These are phyloP conservation scores for Ceratitis capitata DNA, from an alignment of 1,140 invertebrate genomes.

Conservation along the genomic window DNA sequence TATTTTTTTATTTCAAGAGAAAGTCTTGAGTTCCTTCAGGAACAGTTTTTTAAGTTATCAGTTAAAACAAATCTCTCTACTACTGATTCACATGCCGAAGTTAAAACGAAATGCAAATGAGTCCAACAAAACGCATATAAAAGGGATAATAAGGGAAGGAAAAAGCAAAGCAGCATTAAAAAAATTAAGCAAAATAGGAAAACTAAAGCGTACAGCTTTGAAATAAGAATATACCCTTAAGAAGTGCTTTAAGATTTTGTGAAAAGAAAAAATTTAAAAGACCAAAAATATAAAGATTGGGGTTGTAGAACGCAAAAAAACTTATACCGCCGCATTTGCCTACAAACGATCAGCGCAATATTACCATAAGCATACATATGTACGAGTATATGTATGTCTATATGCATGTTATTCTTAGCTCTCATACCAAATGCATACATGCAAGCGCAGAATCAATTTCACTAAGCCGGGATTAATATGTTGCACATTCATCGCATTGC, in stretches of 20 bases:
- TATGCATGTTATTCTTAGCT: too few species aligned
- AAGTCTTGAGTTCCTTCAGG: too few species aligned
- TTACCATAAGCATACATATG: neutral
- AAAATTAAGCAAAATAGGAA: neutral
- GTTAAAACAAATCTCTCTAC: too few species aligned
- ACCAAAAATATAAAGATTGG: neutral
- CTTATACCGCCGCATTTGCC: neutral
- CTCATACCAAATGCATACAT: too few species aligned
- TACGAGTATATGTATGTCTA: neutral
- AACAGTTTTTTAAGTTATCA: too few species aligned
- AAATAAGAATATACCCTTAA: neutral
- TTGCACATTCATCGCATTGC: neutral
- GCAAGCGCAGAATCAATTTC: constrained; percentile 42
- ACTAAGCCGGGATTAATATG: constrained; percentile 43
- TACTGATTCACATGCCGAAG: too few species aligned
- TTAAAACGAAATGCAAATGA: neutral
- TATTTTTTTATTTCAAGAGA: too few species aligned
- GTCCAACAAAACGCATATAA: neutral
- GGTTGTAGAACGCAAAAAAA: neutral
- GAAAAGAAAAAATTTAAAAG: neutral
- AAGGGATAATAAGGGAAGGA: neutral
- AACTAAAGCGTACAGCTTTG: neutral
- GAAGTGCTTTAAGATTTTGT: neutral
- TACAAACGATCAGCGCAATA: neutral
- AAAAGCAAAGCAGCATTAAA: neutral